Conservation (phyloP, 2,888 invertebrate species). For the Sphecodes monilicornis region DNA sequence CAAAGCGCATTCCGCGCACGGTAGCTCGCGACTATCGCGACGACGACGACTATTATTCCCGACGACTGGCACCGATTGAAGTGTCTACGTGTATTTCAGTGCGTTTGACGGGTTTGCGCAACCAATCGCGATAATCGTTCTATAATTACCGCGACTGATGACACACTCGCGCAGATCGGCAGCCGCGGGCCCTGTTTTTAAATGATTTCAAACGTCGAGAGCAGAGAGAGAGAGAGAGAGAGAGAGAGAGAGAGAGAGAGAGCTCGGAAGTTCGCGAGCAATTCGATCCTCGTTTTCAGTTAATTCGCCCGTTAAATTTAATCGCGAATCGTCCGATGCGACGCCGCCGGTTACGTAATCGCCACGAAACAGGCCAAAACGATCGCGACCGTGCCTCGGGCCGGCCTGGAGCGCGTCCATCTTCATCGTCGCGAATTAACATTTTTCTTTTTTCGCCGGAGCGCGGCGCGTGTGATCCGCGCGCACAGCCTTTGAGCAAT, state of each 20-base stretch:
- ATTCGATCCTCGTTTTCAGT: conserved; percentile 11
- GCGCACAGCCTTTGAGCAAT: conserved; percentile 34
- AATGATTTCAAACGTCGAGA: background rate
- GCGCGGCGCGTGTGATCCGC: conserved; percentile 38
- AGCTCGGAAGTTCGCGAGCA: background rate
- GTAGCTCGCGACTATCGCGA: conserved; percentile 45
- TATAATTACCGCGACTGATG: conserved; percentile 4
- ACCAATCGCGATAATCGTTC: conserved; percentile 12
- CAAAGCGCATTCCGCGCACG: conserved; percentile 42
- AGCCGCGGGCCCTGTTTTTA: background rate
- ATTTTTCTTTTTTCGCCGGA: conserved; percentile 28
- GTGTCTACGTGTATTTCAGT: background rate
- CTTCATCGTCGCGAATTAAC: conserved; percentile 62
- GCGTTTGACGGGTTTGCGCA: conserved; percentile 27
- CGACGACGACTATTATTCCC: conserved; percentile 44
- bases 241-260: background rate
- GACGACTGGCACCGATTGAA: conserved; percentile 18
- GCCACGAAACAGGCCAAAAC: conserved; percentile 15
- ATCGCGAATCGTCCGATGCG: conserved; percentile 13
- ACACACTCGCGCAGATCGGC: too few relatives aligned
- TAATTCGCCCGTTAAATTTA: conserved; percentile 14
- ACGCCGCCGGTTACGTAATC: conserved; percentile 16
- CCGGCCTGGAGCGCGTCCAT: conserved; percentile 51
- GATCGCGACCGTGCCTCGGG: conserved; percentile 34
- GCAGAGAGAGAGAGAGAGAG: too few relatives aligned